Conservation (phyloP, 2,113 vertebrate genomes). For the Marmota flaviventris region DNA sequence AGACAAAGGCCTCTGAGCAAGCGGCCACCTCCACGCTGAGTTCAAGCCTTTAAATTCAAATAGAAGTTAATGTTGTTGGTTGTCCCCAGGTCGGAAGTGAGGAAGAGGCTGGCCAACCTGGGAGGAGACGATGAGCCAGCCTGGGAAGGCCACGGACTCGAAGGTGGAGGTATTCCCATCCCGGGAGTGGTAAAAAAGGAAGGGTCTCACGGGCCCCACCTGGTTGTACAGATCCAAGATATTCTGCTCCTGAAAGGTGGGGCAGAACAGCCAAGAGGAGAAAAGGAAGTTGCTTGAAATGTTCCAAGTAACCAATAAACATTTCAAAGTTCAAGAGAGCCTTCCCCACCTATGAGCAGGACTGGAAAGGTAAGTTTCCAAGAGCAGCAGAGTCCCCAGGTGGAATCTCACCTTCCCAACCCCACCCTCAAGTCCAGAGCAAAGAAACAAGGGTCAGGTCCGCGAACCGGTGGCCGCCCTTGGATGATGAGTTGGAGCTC, state of each 20-base stretch:
- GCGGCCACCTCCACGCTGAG: not conserved
- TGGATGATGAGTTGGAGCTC: not conserved
- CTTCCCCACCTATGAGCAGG: not conserved
- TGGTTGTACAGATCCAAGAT: slow-evolving; percentile 48
- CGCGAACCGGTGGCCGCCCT: not conserved
- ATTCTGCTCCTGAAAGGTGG: slow-evolving; percentile 38
- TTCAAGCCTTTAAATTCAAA: not conserved
- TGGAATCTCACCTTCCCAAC: not conserved
- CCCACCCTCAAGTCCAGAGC: not conserved
- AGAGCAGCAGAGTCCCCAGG: not conserved
- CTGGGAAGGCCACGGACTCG: slow-evolving; percentile 63
- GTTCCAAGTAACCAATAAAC: not conserved
- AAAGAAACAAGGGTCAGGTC: not conserved
- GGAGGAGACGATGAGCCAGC: slow-evolving; percentile 62
- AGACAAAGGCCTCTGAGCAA: not conserved
- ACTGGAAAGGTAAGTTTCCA: not conserved
- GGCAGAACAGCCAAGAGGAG: not conserved
- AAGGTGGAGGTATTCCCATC: slow-evolving; percentile 22
- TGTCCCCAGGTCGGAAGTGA: not conserved
- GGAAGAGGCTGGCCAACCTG: slow-evolving; percentile 29
- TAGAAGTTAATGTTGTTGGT: slow-evolving; percentile 23
- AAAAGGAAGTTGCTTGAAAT: not conserved
- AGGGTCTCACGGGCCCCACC: not conserved
- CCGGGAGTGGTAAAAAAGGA: slow-evolving; percentile 49
- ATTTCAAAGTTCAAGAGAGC: not conserved